Base-by-base conservation (phyloP, 2,888 invertebrate genomes). In the Gymnosoma rotundatum region DNA sequence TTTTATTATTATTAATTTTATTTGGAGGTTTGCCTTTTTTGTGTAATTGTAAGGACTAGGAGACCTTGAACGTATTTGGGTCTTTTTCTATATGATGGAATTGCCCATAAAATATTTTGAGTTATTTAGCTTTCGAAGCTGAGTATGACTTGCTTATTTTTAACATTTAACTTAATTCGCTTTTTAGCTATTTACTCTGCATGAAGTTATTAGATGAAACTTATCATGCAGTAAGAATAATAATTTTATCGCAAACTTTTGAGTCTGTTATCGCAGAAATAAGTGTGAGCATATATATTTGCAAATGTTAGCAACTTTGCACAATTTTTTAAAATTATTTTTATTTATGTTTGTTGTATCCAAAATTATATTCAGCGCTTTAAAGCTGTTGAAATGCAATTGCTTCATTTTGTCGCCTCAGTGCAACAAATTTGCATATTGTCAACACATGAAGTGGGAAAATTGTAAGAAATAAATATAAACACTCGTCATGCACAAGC, bases 341-440 rank as follows among this genome's bases (percentile, higher is more conserved):
- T 16, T 45, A 18, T 54, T 38, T 9, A 21, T 52, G 70, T 48
- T 2, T 75, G 58, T 50, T 32, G 18, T 66, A n/a, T 42, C 38
- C 63, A 48, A 56, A 61, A 38, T 42, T 20, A 50, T 78, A 21
- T 63, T 67, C 12, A 38, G 45, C 52, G 14, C 64, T 42, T 79
- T 79, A 16, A 60, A 20, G 74, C 60, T 79, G 38, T 48, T 79
- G 45, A 70, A 60, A 72, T 63, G 70, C 48, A 74, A 61, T 72
- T 79, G 48, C 66, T 75, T 61, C 64, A 66, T 72, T 79, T 61
- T n/a, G 25, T 61, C 54, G 21, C 36, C 54, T 61, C 21, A 36
- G 7, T 38, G 70, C 66, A 60, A 60, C 54, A 64, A 75, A 72
- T 79, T 79, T 72, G 54, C 79, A 75, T 83, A 38, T 52, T 67